phyloP scores from a whole-genome alignment of 2,888 invertebrate genomes.

The Coenonympha arcania region DNA sequence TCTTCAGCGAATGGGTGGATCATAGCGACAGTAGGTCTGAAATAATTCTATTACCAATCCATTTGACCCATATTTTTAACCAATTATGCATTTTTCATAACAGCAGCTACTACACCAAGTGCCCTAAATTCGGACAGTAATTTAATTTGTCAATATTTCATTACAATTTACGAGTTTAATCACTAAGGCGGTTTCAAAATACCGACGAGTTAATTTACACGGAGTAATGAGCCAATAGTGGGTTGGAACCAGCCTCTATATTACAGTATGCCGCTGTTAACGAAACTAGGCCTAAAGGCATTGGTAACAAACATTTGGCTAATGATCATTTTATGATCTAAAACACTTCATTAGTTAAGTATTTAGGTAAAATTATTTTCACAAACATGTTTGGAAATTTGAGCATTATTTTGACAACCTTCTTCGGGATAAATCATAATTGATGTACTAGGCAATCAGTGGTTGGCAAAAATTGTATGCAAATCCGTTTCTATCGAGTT shows the following conservation, averaged over 20 bases:
- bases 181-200: conserved; percentile 11
- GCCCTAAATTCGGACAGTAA: too few species aligned
- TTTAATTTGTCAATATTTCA: conserved; percentile 2
- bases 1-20: too few species aligned
- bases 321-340: conserved; percentile 3
- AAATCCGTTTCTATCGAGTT: too few species aligned
- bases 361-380: neutral
- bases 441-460: too few species aligned
- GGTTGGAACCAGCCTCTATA: conserved; percentile 8
- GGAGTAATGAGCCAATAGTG: conserved; percentile 12
- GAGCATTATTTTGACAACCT: too few species aligned
- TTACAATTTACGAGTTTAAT: conserved; percentile 12
- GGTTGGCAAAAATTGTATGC: neutral
- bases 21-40: too few species aligned
- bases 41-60: too few species aligned
- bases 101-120: too few species aligned
- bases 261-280: conserved; percentile 11
- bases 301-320: conserved; percentile 6
- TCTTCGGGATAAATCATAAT: too few species aligned
- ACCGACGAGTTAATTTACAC: conserved; percentile 14
- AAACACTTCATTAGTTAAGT: neutral
- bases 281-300: conserved; percentile 10
- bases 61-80: too few species aligned
- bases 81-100: too few species aligned
- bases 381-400: neutral